phyloP scores from a whole-genome alignment of 2,888 invertebrate species.

The Anoplius nigerrimus region DNA sequence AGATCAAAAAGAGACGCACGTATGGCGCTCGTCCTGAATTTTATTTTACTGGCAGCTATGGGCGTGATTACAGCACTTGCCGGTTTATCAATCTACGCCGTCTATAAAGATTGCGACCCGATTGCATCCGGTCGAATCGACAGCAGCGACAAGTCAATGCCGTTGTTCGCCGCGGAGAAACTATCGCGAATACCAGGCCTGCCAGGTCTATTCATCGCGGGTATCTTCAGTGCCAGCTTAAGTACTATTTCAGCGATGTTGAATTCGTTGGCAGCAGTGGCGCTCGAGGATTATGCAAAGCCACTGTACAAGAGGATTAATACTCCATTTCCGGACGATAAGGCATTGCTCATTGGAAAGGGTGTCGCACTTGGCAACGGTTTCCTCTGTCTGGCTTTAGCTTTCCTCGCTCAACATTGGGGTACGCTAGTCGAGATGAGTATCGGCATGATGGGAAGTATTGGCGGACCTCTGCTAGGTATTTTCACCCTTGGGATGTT shows the following conservation, averaged over 20 bases:
- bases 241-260: conserved; percentile 94
- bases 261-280: conserved; percentile 93
- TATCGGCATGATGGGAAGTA: conserved; percentile 88
- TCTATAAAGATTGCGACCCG: conserved; percentile 90
- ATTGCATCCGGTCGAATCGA: conserved; percentile 79
- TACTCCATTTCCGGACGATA: conserved; percentile 80
- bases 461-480: conserved; percentile 90
- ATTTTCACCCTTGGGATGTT: conserved; percentile 92
- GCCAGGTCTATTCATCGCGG: conserved; percentile 73
- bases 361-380: conserved; percentile 61
- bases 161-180: conserved; percentile 84
- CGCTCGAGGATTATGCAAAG: conserved; percentile 90
- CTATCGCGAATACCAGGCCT: conserved; percentile 72
- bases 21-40: conserved; percentile 84
- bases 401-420: conserved; percentile 60
- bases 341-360: conserved; percentile 81
- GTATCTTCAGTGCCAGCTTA: conserved; percentile 93
- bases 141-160: conserved; percentile 85
- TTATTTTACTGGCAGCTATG: conserved; percentile 84
- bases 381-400: conserved; percentile 55
- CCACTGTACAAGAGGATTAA: conserved; percentile 58
- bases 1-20: conserved; percentile 81
- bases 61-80: conserved; percentile 81
- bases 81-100: conserved; percentile 89
- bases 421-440: conserved; percentile 78